Percentiles rank a stretch among this genome's conserved stretches.
Evolutionary conservation across 2,888 invertebrate genomes (phyloP).

Genomic region (Aphodius sticticus): DNA sequence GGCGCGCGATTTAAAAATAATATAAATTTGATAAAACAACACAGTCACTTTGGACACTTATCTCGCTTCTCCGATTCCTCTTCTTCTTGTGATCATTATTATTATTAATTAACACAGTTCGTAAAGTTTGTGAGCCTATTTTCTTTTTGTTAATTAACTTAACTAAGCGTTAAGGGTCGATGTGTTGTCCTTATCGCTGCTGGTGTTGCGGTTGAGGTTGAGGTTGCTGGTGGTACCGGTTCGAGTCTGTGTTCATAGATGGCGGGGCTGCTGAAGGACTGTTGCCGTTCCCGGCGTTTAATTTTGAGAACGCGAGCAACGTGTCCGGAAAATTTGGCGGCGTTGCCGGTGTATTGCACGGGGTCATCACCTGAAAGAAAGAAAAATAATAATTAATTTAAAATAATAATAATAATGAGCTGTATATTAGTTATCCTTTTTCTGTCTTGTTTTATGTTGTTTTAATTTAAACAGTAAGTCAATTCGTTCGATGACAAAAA

Average conservation of each 20-base stretch:
- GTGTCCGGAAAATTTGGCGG: constrained; percentile 95
- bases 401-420: neutral
- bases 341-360: constrained; percentile 93
- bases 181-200: constrained; percentile 33
- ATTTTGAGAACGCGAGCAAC: constrained; percentile 85
- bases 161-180: neutral
- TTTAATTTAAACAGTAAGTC: too few species aligned
- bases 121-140: constrained; percentile 12
- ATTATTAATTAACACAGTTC: constrained; percentile 28
- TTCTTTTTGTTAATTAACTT: neutral
- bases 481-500: too few species aligned
- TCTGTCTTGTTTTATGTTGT: too few species aligned
- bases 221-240: constrained; percentile 32
- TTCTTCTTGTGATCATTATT: constrained; percentile 11
- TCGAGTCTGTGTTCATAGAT: constrained; percentile 39
- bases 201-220: constrained; percentile 32
- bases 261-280: constrained; percentile 62
- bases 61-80: neutral
- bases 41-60: neutral
- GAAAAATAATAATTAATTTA: constrained; percentile 13
- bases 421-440: too few species aligned
- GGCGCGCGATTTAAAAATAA: constrained; percentile 4
- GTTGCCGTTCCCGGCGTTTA: constrained; percentile 75
- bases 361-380: constrained; percentile 81
- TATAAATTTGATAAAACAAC: neutral